Base-by-base conservation (phyloP, 2,888 invertebrate genomes). In the Pterostichus madidus region DNA sequence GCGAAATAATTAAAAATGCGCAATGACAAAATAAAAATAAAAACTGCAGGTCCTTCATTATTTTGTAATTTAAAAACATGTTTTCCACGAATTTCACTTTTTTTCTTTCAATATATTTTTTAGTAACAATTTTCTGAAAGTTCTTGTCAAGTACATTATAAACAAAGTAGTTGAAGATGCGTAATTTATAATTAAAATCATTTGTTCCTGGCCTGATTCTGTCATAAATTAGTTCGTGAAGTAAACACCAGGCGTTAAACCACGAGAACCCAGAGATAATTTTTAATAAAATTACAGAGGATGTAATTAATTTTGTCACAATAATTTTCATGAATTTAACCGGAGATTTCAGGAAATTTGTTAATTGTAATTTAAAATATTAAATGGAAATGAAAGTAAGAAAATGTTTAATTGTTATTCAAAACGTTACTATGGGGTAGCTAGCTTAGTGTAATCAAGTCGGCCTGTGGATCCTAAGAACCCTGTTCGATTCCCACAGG, bases 171-270 rank as follows among this genome's bases (percentile, higher is more conserved):
- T 64, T 32, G 5, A 35, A 64, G 64, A 11, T 64, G 32, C 7
- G 32, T 64, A n/a, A 64, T 64, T 31, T 64, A 64, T 64, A 24
- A 64, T 64, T 32, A 64, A 64, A 64, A 64, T 64, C 15, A 64
- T 64, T n/a, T 64, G 64, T 64, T 64, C 31, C n/a, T 64, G 39
- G 35, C 64, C 64, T 64, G 39, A 64, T 64, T 64, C 64, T 64
- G 64, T 64, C 64, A 64, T 32, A 61, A 61, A 61, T 61, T 61
- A 64, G 35, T 64, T 13, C 64, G n/a, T 8, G 64, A 7, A 64
- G 64, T 64, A 64, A 64, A 64, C 39, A 52, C 52, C 52, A 64
- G 64, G 64, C 31, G 35, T 39, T 52, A 13, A 32, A 11, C n/a
- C 7, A 32, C 64, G 39, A 35, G 39, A 64, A 39, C 35, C n/a